Conservation (phyloP, 1,140 invertebrate species). For the Aphis craccivora region DNA sequence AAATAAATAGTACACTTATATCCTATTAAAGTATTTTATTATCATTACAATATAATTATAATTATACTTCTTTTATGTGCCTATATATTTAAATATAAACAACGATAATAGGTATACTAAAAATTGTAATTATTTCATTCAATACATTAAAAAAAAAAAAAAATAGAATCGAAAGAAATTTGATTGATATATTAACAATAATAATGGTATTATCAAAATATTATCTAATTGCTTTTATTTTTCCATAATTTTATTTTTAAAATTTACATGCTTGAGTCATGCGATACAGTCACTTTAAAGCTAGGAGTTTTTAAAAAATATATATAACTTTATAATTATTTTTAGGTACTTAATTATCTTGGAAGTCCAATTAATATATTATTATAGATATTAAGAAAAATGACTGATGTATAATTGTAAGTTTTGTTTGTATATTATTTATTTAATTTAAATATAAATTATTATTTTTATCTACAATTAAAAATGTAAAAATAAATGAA, state of each 20-base stretch:
- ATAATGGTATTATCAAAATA: not conserved
- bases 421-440: not conserved
- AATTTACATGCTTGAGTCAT: not conserved
- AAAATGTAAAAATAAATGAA: not conserved
- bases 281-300: not conserved
- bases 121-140: not conserved
- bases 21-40: not conserved
- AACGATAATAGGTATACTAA: not conserved
- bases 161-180: not conserved
- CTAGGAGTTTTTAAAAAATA: not conserved
- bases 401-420: conserved; percentile 16
- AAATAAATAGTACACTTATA: not conserved
- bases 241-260: not conserved
- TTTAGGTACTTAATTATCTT: not conserved
- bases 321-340: not conserved
- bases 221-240: not conserved
- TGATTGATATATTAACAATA: too few relatives aligned
- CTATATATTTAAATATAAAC: not conserved
- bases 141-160: not conserved
- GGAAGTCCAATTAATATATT: not conserved
- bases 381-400: not conserved
- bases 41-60: too few relatives aligned
- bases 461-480: not conserved
- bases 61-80: not conserved
- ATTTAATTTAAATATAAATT: not conserved